Percentiles rank a stretch among this genome's conserved stretches.
phyloP scores from a whole-genome alignment of 2,888 invertebrate genomes.

The Drosophila lacicola region DNA sequence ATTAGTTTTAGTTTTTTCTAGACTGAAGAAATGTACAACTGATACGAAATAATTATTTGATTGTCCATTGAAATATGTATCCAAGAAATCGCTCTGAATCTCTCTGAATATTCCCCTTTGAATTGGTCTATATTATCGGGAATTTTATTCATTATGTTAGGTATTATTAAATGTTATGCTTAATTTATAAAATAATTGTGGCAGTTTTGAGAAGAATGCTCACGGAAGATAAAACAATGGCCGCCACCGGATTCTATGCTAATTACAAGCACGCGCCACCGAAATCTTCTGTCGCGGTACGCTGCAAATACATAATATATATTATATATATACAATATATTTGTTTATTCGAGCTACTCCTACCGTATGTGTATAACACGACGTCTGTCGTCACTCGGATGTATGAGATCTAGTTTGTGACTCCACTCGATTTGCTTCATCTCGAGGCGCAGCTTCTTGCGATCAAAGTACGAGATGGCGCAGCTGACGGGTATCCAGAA shows the following conservation, averaged over 20 bases:
- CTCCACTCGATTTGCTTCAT: conserved; percentile 91
- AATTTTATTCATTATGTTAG: conserved; percentile 70
- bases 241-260: conserved; percentile 47
- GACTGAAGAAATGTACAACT: no score
- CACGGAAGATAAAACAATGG: conserved; percentile 72
- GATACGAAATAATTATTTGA: no score
- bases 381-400: conserved; percentile 90
- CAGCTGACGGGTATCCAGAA: conserved; percentile 98
- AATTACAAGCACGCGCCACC: conserved; percentile 82
- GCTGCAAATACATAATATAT: conserved; percentile 57
- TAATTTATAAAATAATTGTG: conserved; percentile 72
- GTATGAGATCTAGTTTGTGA: conserved; percentile 89
- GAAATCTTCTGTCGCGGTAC: conserved; percentile 85
- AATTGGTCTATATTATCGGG: conserved; percentile 61
- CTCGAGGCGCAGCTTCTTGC: conserved; percentile 90
- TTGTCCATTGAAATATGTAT: no score
- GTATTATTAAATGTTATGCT: conserved; percentile 60
- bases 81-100: no score
- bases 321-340: not conserved
- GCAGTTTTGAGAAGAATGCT: conserved; percentile 77
- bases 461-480: conserved; percentile 93
- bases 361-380: conserved; percentile 89
- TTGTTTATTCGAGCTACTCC: not conserved
- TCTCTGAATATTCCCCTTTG: not conserved
- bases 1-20: no score